phyloP scores from a whole-genome alignment of 2,113 vertebrate genomes.

The Mormoops blainvillei region DNA sequence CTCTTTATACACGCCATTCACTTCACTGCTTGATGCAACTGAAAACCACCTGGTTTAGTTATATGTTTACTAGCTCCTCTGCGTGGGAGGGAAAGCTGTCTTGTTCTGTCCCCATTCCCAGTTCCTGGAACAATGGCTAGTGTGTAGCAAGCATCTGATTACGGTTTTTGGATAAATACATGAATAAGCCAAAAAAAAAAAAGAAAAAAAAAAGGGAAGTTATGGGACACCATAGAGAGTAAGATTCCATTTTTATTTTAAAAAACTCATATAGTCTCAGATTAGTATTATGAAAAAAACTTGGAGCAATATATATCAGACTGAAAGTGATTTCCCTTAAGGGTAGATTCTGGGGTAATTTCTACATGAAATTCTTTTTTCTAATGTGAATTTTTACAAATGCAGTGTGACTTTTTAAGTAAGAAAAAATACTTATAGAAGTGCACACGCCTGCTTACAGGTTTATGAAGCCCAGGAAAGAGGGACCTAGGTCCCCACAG shows the following conservation, averaged over 20 bases:
- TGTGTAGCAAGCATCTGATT: background rate
- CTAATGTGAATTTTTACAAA: background rate
- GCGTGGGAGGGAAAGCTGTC: background rate
- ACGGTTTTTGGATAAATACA: background rate
- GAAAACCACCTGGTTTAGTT: background rate
- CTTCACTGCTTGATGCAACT: accelerated
- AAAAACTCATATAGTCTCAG: background rate
- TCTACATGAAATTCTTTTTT: background rate
- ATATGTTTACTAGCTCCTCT: background rate
- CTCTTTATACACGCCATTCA: background rate
- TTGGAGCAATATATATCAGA: background rate
- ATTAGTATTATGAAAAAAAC: background rate
- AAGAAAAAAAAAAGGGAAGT: background rate
- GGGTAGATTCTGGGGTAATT: background rate
- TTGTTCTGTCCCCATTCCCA: background rate
- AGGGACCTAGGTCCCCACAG: too few species aligned
- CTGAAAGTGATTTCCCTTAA: background rate
- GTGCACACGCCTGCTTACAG: background rate
- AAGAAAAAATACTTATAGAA: background rate
- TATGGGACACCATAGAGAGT: background rate
- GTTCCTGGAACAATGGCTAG: background rate
- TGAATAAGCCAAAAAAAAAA: background rate
- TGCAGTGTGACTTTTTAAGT: background rate
- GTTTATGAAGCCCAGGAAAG: background rate
- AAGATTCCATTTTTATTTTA: background rate